Evolutionary conservation across 1,140 invertebrate species (phyloP).

Genomic region (Venustaconcha ellipsiformis): DNA sequence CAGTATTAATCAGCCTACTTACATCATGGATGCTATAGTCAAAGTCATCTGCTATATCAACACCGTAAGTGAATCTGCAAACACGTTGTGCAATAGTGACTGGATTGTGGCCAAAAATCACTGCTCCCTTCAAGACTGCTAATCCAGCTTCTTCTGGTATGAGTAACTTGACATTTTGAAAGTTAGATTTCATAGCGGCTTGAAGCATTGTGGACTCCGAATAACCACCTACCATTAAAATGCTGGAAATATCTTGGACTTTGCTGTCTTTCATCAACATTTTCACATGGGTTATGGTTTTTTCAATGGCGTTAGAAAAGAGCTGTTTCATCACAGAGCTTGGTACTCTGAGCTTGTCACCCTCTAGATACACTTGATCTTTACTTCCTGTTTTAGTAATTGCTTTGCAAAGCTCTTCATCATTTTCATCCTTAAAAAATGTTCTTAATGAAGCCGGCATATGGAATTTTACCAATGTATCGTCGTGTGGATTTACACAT

Average conservation of each 20-base stretch:
- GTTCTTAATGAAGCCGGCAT: slow-evolving; percentile 3
- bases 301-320: slow-evolving; percentile 25
- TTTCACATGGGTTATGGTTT: slow-evolving; percentile 26
- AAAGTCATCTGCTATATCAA: slow-evolving; percentile 3
- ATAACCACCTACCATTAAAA: no score
- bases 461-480: background rate
- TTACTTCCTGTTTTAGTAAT: background rate
- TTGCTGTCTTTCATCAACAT: slow-evolving; percentile 17
- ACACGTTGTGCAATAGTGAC: no score
- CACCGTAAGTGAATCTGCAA: slow-evolving; percentile 43
- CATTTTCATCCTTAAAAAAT: background rate
- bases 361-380: background rate
- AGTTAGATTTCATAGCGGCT: no score
- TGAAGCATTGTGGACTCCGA: no score
- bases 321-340: background rate
- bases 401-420: slow-evolving; percentile 2
- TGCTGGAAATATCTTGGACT: slow-evolving; percentile 9
- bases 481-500: slow-evolving; percentile 4
- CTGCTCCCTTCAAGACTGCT: no score
- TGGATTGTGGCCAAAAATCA: no score
- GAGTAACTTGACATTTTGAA: no score
- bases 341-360: slow-evolving; percentile 23
- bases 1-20: background rate
- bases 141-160: no score
- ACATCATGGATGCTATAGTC: slow-evolving; percentile 11